Evolutionary conservation across 2,888 invertebrate genomes (phyloP), one percentile per base, ranked within the genome.

Genomic region (Stenchaetothrips biformis): DNA sequence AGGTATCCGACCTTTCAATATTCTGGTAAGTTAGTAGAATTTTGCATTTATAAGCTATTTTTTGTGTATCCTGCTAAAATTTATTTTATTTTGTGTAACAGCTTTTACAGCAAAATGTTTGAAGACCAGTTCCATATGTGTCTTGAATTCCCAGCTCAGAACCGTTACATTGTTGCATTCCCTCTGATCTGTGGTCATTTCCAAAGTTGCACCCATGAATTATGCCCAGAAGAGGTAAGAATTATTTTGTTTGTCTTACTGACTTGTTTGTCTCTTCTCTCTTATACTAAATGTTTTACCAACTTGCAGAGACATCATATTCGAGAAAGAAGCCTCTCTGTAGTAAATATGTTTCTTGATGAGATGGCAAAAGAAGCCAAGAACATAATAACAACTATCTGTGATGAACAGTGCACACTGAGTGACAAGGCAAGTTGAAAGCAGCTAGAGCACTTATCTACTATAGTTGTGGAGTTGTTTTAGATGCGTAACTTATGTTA

Each of bases 321-420:
- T 82, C 92, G 98, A 80, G 98, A 98, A 85, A 91, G 98, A 82
- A 97, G 97, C 85, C 89, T 99, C 37, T 97, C 96, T 48, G 95
- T 98, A 77, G 98, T 99, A 0, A 98, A 99, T 85, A 95, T 97
- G 90, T 99, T 97, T 86, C 89, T 99, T 81, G 99, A 99, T 86
- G 98, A 99, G 88, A 98, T 99, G 95, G 96, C 98, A 0, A 98
- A 98, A 87, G 98, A 99, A 87, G 97, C 97, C 0, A 98, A 98
- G 87, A 98, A 98, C 86, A 98, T 99, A 67, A 97, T 99, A 78
- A 98, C 98, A 0, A 96, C 98, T 7, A 97, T 99, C 85, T 98
- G 98, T 88, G 98, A 99, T 87, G 98, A 99, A 85, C 99, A 99
- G 85, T 97, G 98, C 86, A 94, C 95, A 83, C 94, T 99, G 92